Base-by-base conservation (phyloP, 2,113 vertebrate genomes). In the Otocyon megalotis region DNA sequence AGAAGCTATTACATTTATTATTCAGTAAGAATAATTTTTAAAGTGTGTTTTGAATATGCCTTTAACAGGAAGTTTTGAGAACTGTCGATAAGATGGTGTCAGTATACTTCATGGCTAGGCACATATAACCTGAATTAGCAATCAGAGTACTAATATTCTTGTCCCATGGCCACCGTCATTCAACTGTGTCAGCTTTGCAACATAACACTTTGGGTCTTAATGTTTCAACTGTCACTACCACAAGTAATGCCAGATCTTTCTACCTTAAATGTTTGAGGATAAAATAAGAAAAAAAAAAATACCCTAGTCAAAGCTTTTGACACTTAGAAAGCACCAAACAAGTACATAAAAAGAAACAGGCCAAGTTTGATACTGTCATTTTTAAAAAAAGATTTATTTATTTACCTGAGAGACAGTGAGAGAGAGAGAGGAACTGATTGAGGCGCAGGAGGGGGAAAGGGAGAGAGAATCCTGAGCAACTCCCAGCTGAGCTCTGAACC, bases 221-320 rank as follows among this genome's bases (percentile, higher is more conserved):
- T 65, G 35, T 69, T 50, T 92, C 15, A 67, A 30, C 71, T n/a
- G 19, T 43, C 63, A 53, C 63, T 43, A 26, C 4, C 26, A 86
- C 71, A 48, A 37, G 54, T 63, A 80, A 43, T 72, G n/a, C 7
- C 15, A 48, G 37, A 2, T 5, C 4, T 50, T 54, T 67, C 50
- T 62, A 48, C 43, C 43, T 72, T 43, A 71, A 19, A 81, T 72
- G 56, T 72, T 67, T 43, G 26, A 81, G 19, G 5, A 53, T 63
- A 62, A 95, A 87, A 85, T 58, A 17, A 81, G 24, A 28, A n/a
- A 28, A n/a, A 67, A 67, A 28, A 43, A 62, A 22, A 30, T 48
- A 60, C 69, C 22, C 50, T 37, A 95, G 30, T 9, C 48, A 86
- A 86, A 91, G 15, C 5, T 63, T 63, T 72, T 69, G 72, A 92